phyloP scores from a whole-genome alignment of 2,888 invertebrate genomes.

The Miltochrista miniata region DNA sequence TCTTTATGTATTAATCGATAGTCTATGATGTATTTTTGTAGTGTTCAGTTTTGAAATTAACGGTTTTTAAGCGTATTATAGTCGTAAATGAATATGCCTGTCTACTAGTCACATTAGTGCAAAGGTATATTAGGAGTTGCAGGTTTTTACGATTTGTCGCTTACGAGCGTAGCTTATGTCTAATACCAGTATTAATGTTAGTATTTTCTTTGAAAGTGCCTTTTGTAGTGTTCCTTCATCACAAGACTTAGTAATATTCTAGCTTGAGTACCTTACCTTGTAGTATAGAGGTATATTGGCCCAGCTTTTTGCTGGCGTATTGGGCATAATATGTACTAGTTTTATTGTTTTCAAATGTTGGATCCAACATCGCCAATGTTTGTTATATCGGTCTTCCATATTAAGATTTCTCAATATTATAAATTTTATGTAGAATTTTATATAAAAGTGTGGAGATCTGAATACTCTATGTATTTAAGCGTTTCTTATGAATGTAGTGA shows the following conservation, averaged over 20 bases:
- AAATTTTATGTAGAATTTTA: conserved; percentile 17
- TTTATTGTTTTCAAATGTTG: conserved; percentile 1
- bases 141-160: neutral
- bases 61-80: conserved; percentile 21
- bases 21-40: conserved; percentile 30
- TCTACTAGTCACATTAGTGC: conserved; percentile 31
- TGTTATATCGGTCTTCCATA: conserved; percentile 18
- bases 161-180: conserved; percentile 18
- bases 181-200: conserved; percentile 45
- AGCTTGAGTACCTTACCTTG: neutral
- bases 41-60: conserved; percentile 23
- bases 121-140: conserved; percentile 9
- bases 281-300: neutral
- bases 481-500: conserved; percentile 22
- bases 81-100: conserved; percentile 17
- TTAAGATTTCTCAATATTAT: conserved; percentile 16
- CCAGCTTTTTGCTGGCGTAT: neutral
- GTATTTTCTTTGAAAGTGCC: conserved; percentile 36
- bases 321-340: conserved; percentile 9
- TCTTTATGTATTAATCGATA: conserved; percentile 82
- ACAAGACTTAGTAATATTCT: conserved; percentile 26
- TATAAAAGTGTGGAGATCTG: conserved; percentile 32
- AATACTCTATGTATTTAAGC: conserved; percentile 20
- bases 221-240: conserved; percentile 48
- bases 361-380: conserved; percentile 3